phyloP scores from a whole-genome alignment of 2,797 vertebrate species.

The Poecilia gillii region DNA sequence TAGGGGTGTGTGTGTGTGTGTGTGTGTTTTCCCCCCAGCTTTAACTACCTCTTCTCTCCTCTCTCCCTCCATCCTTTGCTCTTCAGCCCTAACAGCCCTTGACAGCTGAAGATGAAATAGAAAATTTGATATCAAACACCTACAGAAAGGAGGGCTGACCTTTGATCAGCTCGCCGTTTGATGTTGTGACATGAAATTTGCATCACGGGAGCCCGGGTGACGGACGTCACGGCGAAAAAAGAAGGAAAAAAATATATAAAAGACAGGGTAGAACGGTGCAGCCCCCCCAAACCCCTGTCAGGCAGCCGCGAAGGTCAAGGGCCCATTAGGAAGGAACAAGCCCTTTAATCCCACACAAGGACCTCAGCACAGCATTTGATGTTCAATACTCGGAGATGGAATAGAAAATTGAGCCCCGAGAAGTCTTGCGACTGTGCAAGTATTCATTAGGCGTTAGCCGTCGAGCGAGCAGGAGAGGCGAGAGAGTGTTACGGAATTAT shows the following conservation, averaged over 20 bases:
- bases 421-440: slow-evolving; percentile 49
- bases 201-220: slow-evolving; percentile 83
- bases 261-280: neutral
- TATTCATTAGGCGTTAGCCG: slow-evolving; percentile 59
- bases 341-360: slow-evolving; percentile 75
- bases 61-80: slow-evolving; percentile 64
- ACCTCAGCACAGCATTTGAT: slow-evolving; percentile 71
- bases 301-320: slow-evolving; percentile 86
- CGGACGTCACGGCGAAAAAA: slow-evolving; percentile 68
- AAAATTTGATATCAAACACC: slow-evolving; percentile 92
- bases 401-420: slow-evolving; percentile 66
- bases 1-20: neutral
- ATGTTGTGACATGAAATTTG: slow-evolving; percentile 94
- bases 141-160: slow-evolving; percentile 91
- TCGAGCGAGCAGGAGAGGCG: slow-evolving; percentile 36
- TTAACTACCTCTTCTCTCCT: slow-evolving; percentile 38
- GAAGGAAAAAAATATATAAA: neutral
- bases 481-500: slow-evolving; percentile 44
- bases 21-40: slow-evolving; percentile 13
- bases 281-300: slow-evolving; percentile 58
- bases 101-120: slow-evolving; percentile 90
- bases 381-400: slow-evolving; percentile 67
- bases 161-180: slow-evolving; percentile 91
- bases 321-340: slow-evolving; percentile 81
- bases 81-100: slow-evolving; percentile 80